These are phyloP conservation scores for Mormyrus proboscirostris DNA, from an alignment of 2,797 vertebrate genomes.

Conservation along the genomic window DNA sequence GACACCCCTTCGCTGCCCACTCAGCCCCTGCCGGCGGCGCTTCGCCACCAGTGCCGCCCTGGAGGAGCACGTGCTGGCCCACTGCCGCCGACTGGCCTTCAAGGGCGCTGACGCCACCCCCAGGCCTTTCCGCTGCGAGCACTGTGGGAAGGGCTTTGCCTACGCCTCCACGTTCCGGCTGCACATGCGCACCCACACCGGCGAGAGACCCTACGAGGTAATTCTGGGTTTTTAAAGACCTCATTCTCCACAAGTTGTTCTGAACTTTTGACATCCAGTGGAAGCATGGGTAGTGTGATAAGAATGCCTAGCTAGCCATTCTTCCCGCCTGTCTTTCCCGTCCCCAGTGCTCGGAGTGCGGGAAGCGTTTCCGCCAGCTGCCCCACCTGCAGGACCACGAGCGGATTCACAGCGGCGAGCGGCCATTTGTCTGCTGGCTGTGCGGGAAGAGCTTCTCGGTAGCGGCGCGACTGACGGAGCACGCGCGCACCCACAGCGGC, in stretches of 20 bases:
- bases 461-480: conserved; percentile 77
- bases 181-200: conserved; percentile 71
- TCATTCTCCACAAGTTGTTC: not conserved
- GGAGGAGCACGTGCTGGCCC: conserved; percentile 64
- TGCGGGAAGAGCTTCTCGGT: conserved; percentile 87
- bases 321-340: conserved; percentile 36
- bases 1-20: conserved; percentile 69
- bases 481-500: conserved; percentile 82
- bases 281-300: not conserved
- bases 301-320: not conserved
- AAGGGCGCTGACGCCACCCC: conserved; percentile 43
- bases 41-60: conserved; percentile 62
- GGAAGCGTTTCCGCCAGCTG: conserved; percentile 70
- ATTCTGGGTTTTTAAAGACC: conserved; percentile 12
- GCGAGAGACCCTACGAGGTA: conserved; percentile 72
- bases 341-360: conserved; percentile 59
- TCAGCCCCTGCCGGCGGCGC: conserved; percentile 63
- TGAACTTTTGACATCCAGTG: not conserved
- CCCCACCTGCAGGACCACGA: conserved; percentile 80
- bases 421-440: conserved; percentile 80
- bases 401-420: conserved; percentile 69
- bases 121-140: conserved; percentile 58
- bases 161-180: conserved; percentile 70
- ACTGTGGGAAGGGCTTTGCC: conserved; percentile 66
- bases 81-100: conserved; percentile 56